Evolutionary conservation across 2,888 invertebrate species (phyloP).

Genomic region (Lomographa bimaculata): DNA sequence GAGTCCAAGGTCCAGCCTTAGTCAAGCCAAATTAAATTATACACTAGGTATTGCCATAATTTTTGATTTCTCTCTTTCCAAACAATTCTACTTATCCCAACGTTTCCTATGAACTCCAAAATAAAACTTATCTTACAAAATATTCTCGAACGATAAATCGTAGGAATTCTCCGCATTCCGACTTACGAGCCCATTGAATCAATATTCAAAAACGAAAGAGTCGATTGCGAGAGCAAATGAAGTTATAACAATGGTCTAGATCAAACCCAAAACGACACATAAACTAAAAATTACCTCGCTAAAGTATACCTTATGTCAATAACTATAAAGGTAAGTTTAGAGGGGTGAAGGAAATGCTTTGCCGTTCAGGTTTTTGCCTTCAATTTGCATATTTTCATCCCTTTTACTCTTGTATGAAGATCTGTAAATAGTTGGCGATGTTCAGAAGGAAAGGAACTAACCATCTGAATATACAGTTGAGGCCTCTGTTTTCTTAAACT

Average conservation of each 20-base stretch:
- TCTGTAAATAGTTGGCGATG: conserved; percentile 44
- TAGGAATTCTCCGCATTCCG: conserved; percentile 74
- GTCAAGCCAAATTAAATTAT: too few species aligned
- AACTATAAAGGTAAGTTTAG: too few species aligned
- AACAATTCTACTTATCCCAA: neutral
- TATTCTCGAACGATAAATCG: conserved; percentile 58
- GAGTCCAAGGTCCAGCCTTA: too few species aligned
- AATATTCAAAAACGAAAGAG: conserved; percentile 71
- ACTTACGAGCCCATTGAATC: conserved; percentile 75
- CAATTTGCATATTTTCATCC: conserved; percentile 64
- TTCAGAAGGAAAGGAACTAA: conserved; percentile 15
- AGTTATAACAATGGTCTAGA: conserved; percentile 72
- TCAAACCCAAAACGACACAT: conserved; percentile 36
- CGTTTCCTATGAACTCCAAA: conserved; percentile 9
- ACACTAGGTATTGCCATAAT: too few species aligned
- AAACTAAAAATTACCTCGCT: conserved; percentile 15
- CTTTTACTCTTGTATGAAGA: conserved; percentile 54
- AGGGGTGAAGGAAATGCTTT: conserved; percentile 27
- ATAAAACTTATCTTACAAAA: conserved; percentile 26
- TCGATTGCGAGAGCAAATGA: conserved; percentile 67
- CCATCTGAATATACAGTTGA: conserved; percentile 7
- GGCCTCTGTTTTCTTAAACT: too few species aligned
- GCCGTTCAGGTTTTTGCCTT: conserved; percentile 37
- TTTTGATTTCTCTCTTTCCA: too few species aligned
- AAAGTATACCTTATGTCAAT: conserved; percentile 28